A percentile compares a stretch with the other conserved stretches of the same genome.
phyloP scores from a whole-genome alignment of 2,113 vertebrate species.

The Aythya baeri region DNA sequence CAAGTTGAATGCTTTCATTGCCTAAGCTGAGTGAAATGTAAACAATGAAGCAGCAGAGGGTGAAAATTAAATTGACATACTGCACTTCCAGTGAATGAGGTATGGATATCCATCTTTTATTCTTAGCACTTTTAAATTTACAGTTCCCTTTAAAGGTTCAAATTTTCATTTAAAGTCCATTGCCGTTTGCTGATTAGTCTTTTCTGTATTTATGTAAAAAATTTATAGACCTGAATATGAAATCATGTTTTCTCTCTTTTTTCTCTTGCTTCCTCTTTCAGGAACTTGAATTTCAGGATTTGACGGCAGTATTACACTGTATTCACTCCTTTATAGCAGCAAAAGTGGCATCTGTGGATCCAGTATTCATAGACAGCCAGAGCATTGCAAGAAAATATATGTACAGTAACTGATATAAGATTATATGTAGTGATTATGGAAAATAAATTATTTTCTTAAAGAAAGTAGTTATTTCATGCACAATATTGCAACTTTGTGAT shows the following conservation, averaged over 20 bases:
- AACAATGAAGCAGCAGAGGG: background rate
- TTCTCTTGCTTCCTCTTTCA: conserved; percentile 60
- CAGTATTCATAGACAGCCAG: conserved; percentile 86
- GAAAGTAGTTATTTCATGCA: conserved; percentile 70
- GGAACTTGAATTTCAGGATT: conserved; percentile 93
- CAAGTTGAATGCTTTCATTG: background rate
- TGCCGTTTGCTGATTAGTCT: background rate
- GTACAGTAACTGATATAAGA: conserved; percentile 79
- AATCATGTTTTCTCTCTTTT: background rate
- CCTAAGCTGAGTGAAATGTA: background rate
- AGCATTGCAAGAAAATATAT: conserved; percentile 82
- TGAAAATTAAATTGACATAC: background rate
- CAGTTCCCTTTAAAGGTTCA: background rate
- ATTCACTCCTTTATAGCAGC: conserved; percentile 93
- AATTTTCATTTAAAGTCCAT: background rate
- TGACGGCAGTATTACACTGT: conserved; percentile 90
- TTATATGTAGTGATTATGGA: conserved; percentile 31
- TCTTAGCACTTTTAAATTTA: background rate
- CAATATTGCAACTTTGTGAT: conserved; percentile 61
- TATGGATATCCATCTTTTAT: background rate
- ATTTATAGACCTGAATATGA: background rate
- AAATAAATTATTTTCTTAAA: conserved; percentile 79
- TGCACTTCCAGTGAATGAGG: rapidly evolving
- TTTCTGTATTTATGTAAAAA: background rate
- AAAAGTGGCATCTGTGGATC: conserved; percentile 94